phyloP scores from a whole-genome alignment of 35 echinoderm and acorn worm genomes.

The Amphiura filiformis region DNA sequence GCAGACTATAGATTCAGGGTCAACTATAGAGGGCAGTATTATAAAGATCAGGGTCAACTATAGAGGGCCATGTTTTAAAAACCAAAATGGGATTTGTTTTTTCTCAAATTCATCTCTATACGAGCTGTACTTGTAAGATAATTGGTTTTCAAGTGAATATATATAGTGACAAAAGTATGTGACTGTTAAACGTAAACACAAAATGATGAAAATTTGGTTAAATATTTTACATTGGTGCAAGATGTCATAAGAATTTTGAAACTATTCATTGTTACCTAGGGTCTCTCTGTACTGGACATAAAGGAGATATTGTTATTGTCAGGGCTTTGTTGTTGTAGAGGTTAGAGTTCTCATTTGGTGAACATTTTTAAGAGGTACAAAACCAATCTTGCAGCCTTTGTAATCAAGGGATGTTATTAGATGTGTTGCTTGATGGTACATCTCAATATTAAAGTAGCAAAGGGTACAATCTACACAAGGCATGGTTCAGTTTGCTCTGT shows the following conservation, averaged over 20 bases:
- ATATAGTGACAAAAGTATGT: constrained; percentile 1
- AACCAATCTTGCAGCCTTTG: not conserved
- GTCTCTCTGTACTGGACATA: not conserved
- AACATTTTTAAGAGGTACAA: not conserved
- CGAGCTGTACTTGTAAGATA: not conserved
- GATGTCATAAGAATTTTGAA: not conserved
- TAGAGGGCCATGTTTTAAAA: not conserved
- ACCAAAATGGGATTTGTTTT: not conserved
- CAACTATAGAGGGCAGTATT: not conserved
- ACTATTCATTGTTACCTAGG: not conserved
- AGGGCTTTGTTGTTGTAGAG: not conserved
- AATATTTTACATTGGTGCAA: constrained; percentile 7
- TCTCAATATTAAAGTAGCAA: no score
- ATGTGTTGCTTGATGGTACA: no score
- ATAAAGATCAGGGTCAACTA: not conserved
- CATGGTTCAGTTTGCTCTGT: no score
- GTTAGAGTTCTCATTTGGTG: not conserved
- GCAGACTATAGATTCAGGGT: not conserved
- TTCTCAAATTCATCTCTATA: constrained; percentile 7
- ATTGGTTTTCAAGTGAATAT: not conserved
- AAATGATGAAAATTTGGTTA: not conserved
- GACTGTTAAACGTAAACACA: not conserved
- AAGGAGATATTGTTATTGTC: not conserved
- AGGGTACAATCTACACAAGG: no score
- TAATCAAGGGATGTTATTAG: not conserved